Evolutionary conservation across 1,140 invertebrate species (phyloP), one percentile per base, ranked within the genome.

Genomic region (Calliphora vicina): DNA sequence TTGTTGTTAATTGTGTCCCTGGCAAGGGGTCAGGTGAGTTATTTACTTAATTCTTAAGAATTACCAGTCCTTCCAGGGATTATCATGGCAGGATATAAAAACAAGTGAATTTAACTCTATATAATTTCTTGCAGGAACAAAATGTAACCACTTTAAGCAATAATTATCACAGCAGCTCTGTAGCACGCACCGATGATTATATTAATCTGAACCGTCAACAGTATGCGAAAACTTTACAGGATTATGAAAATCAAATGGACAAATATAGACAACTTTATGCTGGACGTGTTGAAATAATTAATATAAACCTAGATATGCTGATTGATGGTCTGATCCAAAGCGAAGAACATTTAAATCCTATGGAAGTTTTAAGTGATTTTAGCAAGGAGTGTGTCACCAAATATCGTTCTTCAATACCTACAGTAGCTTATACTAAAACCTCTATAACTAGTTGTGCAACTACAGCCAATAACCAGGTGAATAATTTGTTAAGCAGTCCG

Each of bases 311-410:
- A 15, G 15, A 26, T 10, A 13, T 76, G 25, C 2, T 84, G 15
- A 13, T 26, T 5, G 25, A 35, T 29, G 6, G 29, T 25, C 23
- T 81, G 23, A 25, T 26, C 17, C 35, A 82, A 26, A 76, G 26
- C n/a, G 43, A 84, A 50, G 71, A 61, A 43, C 17, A 23, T 13
- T 13, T 84, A 9, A 13, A 76, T 29, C 43, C 83, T 8, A 29
- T 84, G n/a, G 61, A 81, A 25, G 15, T 61, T 26, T 26, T 81
- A n/a, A 76, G 43, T 72, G 67, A 81, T 3, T 43, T 25, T 0
- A 50, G 42, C 23, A 84, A 84, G 25, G 23, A 74, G 17, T 84
- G 83, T 29, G 83, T 84, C 1, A 67, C 45, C 23, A 57, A 81
- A 45, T 82, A 74, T 61, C 71, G 20, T 23, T 10, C 8, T 1